phyloP scores from a whole-genome alignment of 2,888 invertebrate genomes.

The Caenorhabditis sp. region DNA sequence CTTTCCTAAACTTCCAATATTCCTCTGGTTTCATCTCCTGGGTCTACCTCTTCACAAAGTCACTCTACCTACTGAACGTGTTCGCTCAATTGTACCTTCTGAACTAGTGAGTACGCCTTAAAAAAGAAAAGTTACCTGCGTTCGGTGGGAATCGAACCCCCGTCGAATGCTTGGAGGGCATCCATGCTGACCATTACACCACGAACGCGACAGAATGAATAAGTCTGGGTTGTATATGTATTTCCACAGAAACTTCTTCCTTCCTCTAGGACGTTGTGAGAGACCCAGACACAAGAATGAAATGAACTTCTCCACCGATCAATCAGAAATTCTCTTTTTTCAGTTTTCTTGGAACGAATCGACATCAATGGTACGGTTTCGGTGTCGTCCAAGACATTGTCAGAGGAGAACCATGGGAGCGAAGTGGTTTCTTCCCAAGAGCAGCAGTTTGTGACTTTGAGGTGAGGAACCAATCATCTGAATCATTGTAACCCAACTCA shows the following conservation, averaged over 20 bases:
- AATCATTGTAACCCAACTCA: background rate
- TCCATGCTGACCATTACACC: slow-evolving; percentile 79
- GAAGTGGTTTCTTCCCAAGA: slow-evolving; percentile 78
- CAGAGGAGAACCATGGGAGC: slow-evolving; percentile 79
- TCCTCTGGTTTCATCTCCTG: slow-evolving; percentile 79
- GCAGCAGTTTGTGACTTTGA: slow-evolving; percentile 82
- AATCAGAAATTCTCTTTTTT: slow-evolving; percentile 30
- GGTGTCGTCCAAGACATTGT: slow-evolving; percentile 80
- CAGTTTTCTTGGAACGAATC: slow-evolving; percentile 80
- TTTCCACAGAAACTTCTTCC: slow-evolving; percentile 2
- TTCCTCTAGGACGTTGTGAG: background rate
- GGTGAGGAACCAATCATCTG: slow-evolving; percentile 48
- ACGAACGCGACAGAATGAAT: slow-evolving; percentile 64
- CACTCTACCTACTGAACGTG: slow-evolving; percentile 78
- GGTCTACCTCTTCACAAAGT: slow-evolving; percentile 80
- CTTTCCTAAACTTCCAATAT: slow-evolving; percentile 79
- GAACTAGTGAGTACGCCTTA: slow-evolving; percentile 73
- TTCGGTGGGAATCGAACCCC: slow-evolving; percentile 78
- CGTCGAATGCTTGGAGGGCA: slow-evolving; percentile 79
- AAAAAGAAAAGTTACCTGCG: slow-evolving; percentile 64
- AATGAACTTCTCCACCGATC: too few relatives aligned
- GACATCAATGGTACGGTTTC: slow-evolving; percentile 81
- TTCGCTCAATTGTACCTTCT: slow-evolving; percentile 78
- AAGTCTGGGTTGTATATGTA: background rate
- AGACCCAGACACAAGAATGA: slow-evolving; percentile 12